A percentile compares a stretch with the other conserved stretches of the same genome.
phyloP scores from a whole-genome alignment of 2,888 invertebrate genomes.

The Acleris literana region DNA sequence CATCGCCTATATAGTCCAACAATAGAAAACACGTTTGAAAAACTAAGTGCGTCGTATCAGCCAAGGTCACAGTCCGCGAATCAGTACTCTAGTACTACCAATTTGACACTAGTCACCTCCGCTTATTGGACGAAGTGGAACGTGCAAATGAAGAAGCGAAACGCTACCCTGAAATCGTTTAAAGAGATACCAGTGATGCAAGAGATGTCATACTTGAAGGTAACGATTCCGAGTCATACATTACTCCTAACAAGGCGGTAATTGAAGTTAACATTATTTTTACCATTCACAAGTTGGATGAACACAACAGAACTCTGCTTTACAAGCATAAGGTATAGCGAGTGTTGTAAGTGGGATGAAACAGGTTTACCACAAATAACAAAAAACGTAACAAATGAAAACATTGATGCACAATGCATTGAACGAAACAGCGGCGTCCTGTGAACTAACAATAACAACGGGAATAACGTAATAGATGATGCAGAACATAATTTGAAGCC shows the following conservation, averaged over 20 bases:
- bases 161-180: constrained; percentile 69
- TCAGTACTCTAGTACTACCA: constrained; percentile 58
- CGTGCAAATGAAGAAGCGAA: constrained; percentile 78
- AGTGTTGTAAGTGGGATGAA: too few species aligned
- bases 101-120: constrained; percentile 77
- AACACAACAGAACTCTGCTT: not conserved
- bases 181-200: constrained; percentile 66
- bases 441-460: too few species aligned
- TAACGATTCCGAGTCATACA: constrained; percentile 59
- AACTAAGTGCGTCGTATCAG: constrained; percentile 46
- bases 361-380: too few species aligned
- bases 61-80: constrained; percentile 65
- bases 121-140: constrained; percentile 77
- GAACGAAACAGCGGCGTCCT: too few species aligned
- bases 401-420: too few species aligned
- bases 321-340: too few species aligned
- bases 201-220: constrained; percentile 69
- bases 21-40: constrained; percentile 43
- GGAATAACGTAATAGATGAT: constrained; percentile 1
- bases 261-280: constrained; percentile 3
- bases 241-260: constrained; percentile 19
- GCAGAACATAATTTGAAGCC: constrained; percentile 8
- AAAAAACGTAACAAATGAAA: too few species aligned
- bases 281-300: not conserved
- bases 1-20: constrained; percentile 34